Percentiles rank a stretch among this genome's conserved stretches.
Conservation (phyloP, 2,888 invertebrate genomes). For the Beris chalybata region DNA sequence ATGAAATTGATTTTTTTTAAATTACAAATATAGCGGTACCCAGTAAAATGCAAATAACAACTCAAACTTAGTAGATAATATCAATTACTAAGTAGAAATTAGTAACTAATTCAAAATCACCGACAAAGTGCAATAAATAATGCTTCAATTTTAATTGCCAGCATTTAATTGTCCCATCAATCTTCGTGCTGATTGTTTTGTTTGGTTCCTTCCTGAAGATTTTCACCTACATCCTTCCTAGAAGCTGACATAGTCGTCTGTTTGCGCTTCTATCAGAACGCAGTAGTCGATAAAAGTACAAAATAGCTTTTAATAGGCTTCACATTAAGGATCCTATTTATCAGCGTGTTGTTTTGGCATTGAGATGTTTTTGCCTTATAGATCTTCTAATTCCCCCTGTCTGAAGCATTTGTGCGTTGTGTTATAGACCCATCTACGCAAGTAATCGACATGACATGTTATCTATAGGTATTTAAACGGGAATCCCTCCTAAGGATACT, state of each 20-base stretch:
- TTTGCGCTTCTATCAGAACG: slow-evolving; percentile 4
- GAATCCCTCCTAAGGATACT: slow-evolving; percentile 6
- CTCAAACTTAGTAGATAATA: no score
- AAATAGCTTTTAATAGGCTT: slow-evolving; percentile 38
- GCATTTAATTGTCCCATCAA: slow-evolving; percentile 35
- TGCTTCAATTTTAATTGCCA: slow-evolving; percentile 35
- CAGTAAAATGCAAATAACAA: no score
- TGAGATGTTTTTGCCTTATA: slow-evolving; percentile 1
- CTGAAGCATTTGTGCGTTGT: neutral
- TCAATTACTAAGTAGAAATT: no score
- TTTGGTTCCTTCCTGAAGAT: neutral
- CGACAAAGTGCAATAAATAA: slow-evolving; percentile 24
- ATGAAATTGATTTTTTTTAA: no score
- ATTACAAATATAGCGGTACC: no score
- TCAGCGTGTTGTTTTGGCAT: slow-evolving; percentile 18
- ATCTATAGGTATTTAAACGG: slow-evolving; percentile 27
- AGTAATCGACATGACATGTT: slow-evolving; percentile 21
- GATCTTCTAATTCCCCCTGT: neutral
- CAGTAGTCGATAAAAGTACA: slow-evolving; percentile 36
- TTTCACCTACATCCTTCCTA: neutral
- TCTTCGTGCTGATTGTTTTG: slow-evolving; percentile 19
- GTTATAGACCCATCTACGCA: neutral
- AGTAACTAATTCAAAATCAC: no score
- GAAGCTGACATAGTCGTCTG: neutral
- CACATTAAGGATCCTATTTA: slow-evolving; percentile 37